These are phyloP conservation scores for Nephrocerus scutellatus DNA, from an alignment of 2,888 invertebrate genomes.

Conservation along the genomic window DNA sequence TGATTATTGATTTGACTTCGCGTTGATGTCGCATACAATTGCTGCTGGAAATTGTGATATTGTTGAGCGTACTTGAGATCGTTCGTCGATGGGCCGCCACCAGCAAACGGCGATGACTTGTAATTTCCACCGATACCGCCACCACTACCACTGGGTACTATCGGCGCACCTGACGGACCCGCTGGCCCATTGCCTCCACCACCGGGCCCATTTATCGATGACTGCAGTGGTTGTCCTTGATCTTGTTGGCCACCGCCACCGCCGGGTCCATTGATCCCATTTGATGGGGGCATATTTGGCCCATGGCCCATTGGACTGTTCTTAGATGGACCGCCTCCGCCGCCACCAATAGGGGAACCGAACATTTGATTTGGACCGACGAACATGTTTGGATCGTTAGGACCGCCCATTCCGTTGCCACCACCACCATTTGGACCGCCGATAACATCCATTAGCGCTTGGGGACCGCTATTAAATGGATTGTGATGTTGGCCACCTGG, in stretches of 20 bases:
- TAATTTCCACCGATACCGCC: slow-evolving; percentile 29
- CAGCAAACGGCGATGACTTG: slow-evolving; percentile 63
- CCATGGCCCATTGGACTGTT: slow-evolving; percentile 23
- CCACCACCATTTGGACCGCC: slow-evolving; percentile 27
- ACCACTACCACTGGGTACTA: slow-evolving; percentile 32
- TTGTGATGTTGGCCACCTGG: slow-evolving; percentile 36
- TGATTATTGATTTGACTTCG: slow-evolving; percentile 52
- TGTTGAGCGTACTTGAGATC: slow-evolving; percentile 92
- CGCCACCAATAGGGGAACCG: no score
- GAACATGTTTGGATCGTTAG: slow-evolving; percentile 24
- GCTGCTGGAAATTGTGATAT: slow-evolving; percentile 93
- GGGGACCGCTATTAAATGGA: slow-evolving; percentile 30
- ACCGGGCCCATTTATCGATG: slow-evolving; percentile 24
- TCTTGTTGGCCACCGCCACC: slow-evolving; percentile 29
- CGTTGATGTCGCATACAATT: slow-evolving; percentile 81
- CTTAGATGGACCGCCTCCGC: slow-evolving; percentile 19
- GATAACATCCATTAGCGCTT: slow-evolving; percentile 25
- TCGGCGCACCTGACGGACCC: slow-evolving; percentile 16
- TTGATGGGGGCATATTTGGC: slow-evolving; percentile 7
- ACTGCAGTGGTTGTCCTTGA: slow-evolving; percentile 23
- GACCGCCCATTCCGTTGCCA: slow-evolving; percentile 22
- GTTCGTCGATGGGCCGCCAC: slow-evolving; percentile 74
- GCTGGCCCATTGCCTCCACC: slow-evolving; percentile 19
- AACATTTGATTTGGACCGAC: slow-evolving; percentile 29
- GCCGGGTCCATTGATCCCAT: slow-evolving; percentile 32